These are phyloP conservation scores for Mimumesa dahlbomi DNA, from an alignment of 2,888 invertebrate genomes.

Conservation along the genomic window DNA sequence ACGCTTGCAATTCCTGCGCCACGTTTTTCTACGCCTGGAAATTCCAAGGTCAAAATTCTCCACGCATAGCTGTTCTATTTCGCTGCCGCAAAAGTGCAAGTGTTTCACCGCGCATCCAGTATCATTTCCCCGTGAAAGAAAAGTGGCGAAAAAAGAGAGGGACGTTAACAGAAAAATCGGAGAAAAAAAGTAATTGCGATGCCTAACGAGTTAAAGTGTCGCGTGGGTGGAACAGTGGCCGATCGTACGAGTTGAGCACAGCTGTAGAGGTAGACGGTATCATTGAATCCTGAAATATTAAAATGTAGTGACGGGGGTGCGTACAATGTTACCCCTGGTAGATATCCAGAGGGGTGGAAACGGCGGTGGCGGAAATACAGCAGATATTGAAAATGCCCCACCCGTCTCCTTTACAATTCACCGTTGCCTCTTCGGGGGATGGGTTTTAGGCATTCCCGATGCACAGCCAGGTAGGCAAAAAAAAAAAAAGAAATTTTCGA, in stretches of 20 bases:
- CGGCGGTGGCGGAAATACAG: conserved; percentile 70
- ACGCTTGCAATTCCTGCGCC: too few relatives aligned
- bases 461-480: conserved; percentile 7
- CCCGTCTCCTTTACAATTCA: conserved; percentile 63
- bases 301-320: conserved; percentile 66
- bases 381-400: conserved; percentile 74
- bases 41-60: too few relatives aligned
- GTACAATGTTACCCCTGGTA: conserved; percentile 65
- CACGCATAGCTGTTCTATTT: too few relatives aligned
- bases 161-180: too few relatives aligned
- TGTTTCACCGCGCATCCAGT: too few relatives aligned
- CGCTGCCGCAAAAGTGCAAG: too few relatives aligned
- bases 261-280: conserved; percentile 53
- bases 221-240: too few relatives aligned
- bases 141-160: too few relatives aligned
- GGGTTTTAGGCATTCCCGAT: conserved; percentile 38
- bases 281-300: conserved; percentile 71
- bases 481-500: conserved; percentile 29
- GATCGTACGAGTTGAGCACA: conserved; percentile 52
- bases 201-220: too few relatives aligned
- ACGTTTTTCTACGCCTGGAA: too few relatives aligned
- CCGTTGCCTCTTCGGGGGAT: conserved; percentile 51
- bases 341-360: conserved; percentile 61
- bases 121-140: too few relatives aligned
- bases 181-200: too few relatives aligned